Evolutionary conservation across 2,888 invertebrate species (phyloP).

Genomic region (Bruchidius siliquastri): DNA sequence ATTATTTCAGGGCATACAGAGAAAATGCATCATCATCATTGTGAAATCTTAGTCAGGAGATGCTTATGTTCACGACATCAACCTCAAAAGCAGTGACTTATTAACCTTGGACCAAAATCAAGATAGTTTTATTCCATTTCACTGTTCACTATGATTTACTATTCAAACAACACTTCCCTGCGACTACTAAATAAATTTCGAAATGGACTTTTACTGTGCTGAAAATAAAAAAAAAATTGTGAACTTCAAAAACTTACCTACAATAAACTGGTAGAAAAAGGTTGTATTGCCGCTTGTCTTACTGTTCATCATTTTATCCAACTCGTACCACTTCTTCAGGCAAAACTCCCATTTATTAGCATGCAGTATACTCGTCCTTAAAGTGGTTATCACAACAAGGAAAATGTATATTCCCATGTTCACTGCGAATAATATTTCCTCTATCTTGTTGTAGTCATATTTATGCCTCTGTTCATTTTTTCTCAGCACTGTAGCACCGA

Average conservation of each 20-base stretch:
- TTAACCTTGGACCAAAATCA: no score
- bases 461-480: background rate
- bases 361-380: slow-evolving; percentile 2
- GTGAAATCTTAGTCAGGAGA: no score
- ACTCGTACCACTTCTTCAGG: background rate
- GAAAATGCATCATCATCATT: no score
- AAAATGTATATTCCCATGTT: slow-evolving; percentile 2
- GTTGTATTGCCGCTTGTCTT: background rate
- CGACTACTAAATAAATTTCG: no score
- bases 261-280: slow-evolving; percentile 7
- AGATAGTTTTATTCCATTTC: no score
- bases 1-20: no score
- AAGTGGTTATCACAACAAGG: background rate
- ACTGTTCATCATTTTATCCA: background rate
- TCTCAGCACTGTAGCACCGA: background rate
- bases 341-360: slow-evolving; percentile 3
- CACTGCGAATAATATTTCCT: background rate
- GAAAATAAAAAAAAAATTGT: no score
- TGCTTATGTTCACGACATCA: no score
- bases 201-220: no score
- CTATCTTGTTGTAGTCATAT: slow-evolving; percentile 3
- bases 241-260: background rate
- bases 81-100: no score
- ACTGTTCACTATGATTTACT: no score
- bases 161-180: no score